Evolutionary conservation across 2,797 vertebrate genomes (phyloP).

Genomic region (Melanogrammus aeglefinus): DNA sequence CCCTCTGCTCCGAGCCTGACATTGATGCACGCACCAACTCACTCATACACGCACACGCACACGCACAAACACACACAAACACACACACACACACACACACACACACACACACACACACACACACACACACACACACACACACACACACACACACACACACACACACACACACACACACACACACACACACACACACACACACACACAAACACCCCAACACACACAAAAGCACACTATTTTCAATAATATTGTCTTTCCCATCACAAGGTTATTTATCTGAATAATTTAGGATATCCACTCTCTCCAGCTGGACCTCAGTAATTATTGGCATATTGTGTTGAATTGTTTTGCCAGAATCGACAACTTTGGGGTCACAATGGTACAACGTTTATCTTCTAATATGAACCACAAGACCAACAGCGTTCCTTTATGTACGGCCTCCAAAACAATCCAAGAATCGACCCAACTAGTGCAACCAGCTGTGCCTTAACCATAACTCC

Average conservation of each 20-base stretch:
- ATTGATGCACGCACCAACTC: background rate
- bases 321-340: background rate
- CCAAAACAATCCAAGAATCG: background rate
- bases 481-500: background rate
- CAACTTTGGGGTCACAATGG: background rate
- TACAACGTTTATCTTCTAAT: background rate
- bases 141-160: background rate
- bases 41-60: background rate
- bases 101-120: background rate
- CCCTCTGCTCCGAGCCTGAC: conserved; percentile 1
- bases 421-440: background rate
- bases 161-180: background rate
- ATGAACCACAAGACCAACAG: background rate
- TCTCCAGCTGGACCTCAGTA: background rate
- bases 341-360: background rate
- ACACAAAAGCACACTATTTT: background rate
- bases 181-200: conserved; percentile 15
- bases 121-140: no score
- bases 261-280: background rate
- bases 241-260: background rate
- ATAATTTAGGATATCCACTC: background rate
- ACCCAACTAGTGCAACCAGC: background rate
- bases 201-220: background rate
- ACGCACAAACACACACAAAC: background rate
- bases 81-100: conserved; percentile 11